Evolutionary conservation across 2,113 vertebrate genomes (phyloP).

Genomic region (Rhizomys pruinosus): DNA sequence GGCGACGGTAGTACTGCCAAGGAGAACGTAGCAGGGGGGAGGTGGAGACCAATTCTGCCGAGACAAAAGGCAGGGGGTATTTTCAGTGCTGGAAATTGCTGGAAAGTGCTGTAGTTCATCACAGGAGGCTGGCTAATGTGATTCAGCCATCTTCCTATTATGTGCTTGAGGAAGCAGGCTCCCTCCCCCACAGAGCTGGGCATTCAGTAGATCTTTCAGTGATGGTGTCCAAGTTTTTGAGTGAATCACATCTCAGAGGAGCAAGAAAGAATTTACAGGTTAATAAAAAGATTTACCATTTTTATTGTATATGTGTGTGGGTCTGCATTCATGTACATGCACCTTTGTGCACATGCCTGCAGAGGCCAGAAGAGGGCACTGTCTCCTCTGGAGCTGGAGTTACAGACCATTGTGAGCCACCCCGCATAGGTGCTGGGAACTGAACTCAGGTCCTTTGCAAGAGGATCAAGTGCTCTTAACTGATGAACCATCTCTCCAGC

Average conservation of each 20-base stretch:
- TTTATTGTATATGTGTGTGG: neutral
- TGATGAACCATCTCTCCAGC: neutral
- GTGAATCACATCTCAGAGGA: conserved; percentile 26
- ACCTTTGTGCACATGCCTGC: neutral
- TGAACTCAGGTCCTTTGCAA: neutral
- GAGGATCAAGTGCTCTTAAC: neutral
- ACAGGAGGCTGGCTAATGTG: neutral
- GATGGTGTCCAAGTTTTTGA: neutral
- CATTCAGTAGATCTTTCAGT: neutral
- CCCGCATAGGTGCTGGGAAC: neutral
- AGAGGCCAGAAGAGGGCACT: neutral
- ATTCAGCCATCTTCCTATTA: too few relatives aligned
- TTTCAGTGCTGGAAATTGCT: neutral
- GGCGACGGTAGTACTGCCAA: neutral
- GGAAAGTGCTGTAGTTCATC: too few relatives aligned
- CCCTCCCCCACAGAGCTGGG: neutral
- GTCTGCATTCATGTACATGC: neutral
- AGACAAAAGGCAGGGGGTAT: neutral
- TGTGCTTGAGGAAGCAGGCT: neutral
- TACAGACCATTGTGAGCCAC: neutral
- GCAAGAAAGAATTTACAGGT: neutral
- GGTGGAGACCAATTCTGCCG: neutral
- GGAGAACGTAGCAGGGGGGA: neutral
- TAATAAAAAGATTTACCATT: neutral
- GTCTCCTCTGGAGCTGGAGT: neutral